Conservation (phyloP, 1,140 invertebrate genomes). For the Drosophila mojavensis region DNA sequence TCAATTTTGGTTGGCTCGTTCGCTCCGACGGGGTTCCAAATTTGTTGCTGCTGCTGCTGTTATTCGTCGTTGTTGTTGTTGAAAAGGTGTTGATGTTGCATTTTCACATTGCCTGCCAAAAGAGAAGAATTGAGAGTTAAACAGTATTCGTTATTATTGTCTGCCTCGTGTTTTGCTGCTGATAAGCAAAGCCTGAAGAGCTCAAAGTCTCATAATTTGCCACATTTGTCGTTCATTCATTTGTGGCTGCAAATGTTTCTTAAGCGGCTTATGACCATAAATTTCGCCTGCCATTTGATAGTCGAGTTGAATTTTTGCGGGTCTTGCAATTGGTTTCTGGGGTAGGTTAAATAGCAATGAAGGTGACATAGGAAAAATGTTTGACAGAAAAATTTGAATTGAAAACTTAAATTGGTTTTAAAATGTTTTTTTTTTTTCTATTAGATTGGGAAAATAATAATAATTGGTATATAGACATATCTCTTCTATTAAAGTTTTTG, state of each 20-base stretch:
- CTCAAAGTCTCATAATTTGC: conserved; percentile 63
- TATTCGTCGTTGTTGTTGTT: conserved; percentile 16
- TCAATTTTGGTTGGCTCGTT: conserved; percentile 70
- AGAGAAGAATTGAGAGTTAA: conserved; percentile 37
- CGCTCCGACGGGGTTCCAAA: conserved; percentile 45
- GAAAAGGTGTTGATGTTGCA: conserved; percentile 51
- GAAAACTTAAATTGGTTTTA: too few relatives aligned
- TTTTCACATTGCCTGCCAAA: conserved; percentile 65
- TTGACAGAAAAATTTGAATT: neutral
- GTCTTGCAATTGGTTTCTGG: neutral
- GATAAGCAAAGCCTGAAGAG: conserved; percentile 59
- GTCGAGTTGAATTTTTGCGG: neutral
- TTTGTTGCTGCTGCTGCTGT: conserved; percentile 22
- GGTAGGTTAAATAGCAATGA: too few relatives aligned
- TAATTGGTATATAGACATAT: too few relatives aligned
- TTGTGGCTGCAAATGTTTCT: conserved; percentile 24
- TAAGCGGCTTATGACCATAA: conserved; percentile 78
- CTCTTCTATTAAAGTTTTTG: too few relatives aligned
- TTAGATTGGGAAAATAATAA: too few relatives aligned
- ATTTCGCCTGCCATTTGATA: conserved; percentile 49
- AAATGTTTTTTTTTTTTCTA: too few relatives aligned
- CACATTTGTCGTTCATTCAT: conserved; percentile 49
- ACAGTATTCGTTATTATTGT: conserved; percentile 56
- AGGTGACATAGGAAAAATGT: neutral
- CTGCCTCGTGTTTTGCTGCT: conserved; percentile 60